Evolutionary conservation across 2,113 vertebrate genomes (phyloP), one percentile per base, ranked within the genome.

Genomic region (Lagopus muta): DNA sequence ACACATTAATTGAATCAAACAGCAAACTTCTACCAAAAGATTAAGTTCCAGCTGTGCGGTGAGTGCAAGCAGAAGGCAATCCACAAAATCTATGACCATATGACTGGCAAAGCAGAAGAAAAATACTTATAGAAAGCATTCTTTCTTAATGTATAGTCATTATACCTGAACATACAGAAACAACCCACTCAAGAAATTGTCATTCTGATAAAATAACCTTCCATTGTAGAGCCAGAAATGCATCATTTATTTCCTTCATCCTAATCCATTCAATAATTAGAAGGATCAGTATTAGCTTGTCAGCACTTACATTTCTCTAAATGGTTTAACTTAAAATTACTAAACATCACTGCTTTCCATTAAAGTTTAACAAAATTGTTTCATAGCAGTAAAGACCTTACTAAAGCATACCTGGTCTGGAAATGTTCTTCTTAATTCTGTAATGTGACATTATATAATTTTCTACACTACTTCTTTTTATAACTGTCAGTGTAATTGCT

Each of bases 241-340:
- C 71, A 50, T 94, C 1, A 30, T 77, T 89, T 90, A 89, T 72
- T 87, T 80, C 36, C n/a, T 67, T 79, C 75, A 86, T 82, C 55
- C 19, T 92, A 94, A 88, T 89, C 95, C 94, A 83, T 88, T 95
- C 76, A 92, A 83, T 66, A 93, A 93, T 81, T 66, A 76, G 74
- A 96, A 80, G 47, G 65, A 82, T 79, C n/a, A 61, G 65, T 74
- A 94, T 81, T 88, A 95, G 70, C 52, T 91, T 97, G 79, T 54
- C 50, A 38, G 50, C 54, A 73, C 74, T 93, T 93, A 58, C 91
- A 96, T 96, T 96, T 86, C 54, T 90, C 90, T 95, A 91, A 95
- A 90, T 69, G 28, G 93, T 97, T 97, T 96, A 84, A 95, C 82
- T 94, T 74, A 69, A 25, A 75, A 82, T 93, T 86, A 94, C 57